Evolutionary conservation across 2,797 vertebrate species (phyloP).

Genomic region (Limnodromus scolopaceus): DNA sequence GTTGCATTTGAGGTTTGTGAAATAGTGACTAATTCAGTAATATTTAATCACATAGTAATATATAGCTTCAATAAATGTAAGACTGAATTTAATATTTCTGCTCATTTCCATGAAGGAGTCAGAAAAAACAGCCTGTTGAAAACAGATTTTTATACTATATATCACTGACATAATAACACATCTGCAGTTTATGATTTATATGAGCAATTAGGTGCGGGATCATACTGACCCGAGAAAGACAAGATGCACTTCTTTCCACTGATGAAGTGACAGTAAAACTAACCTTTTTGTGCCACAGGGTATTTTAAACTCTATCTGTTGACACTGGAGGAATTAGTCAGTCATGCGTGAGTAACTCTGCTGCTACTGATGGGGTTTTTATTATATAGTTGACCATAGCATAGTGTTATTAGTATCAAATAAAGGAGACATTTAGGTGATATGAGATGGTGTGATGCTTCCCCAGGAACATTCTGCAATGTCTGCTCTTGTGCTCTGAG

Average conservation of each 20-base stretch:
- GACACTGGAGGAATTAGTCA: constrained; percentile 49
- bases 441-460: not conserved
- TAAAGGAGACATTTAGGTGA: constrained; percentile 1
- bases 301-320: constrained; percentile 36
- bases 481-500: not conserved
- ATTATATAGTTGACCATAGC: not conserved
- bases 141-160: not conserved
- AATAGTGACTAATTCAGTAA: not conserved
- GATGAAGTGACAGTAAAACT: not conserved
- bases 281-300: constrained; percentile 22
- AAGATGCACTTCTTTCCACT: not conserved
- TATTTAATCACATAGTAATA: not conserved
- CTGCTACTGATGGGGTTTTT: constrained; percentile 34
- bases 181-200: not conserved
- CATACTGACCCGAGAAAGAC: not conserved
- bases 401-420: constrained; percentile 13
- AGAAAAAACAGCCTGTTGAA: not conserved
- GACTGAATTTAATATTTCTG: not conserved
- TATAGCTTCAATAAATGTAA: not conserved
- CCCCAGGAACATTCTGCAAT: not conserved
- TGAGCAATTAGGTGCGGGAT: not conserved
- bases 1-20: not conserved
- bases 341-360: constrained; percentile 14
- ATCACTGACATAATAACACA: not conserved
- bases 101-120: not conserved